Evolutionary conservation across 1,140 invertebrate genomes (phyloP).

Genomic region (Rhopalosiphum padi): DNA sequence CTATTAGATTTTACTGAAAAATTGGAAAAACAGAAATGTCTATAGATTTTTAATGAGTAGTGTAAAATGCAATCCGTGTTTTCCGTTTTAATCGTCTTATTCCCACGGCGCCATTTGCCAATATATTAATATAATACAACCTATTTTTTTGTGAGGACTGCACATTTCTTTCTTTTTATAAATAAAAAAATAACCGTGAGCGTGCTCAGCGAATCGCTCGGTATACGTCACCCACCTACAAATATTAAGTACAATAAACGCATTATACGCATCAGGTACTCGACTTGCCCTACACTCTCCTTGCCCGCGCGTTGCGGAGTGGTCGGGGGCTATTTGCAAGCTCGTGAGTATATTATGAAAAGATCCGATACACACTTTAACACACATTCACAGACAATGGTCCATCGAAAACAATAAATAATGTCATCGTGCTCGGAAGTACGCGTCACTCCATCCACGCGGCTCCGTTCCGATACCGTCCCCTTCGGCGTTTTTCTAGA

Average conservation of each 20-base stretch:
- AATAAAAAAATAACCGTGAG: neutral
- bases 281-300: neutral
- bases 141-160: no score
- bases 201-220: no score
- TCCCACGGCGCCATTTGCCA: neutral
- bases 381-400: neutral
- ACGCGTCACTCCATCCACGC: neutral
- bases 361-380: neutral
- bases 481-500: neutral
- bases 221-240: neutral
- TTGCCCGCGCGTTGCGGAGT: no score
- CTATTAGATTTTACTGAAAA: neutral
- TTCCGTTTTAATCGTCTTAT: no score
- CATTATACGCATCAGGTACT: neutral
- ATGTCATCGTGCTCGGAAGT: neutral
- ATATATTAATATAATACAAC: no score
- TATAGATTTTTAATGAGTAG: neutral
- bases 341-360: neutral
- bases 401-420: slow-evolving; percentile 18
- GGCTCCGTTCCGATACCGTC: neutral
- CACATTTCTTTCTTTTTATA: neutral
- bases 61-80: neutral
- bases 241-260: neutral
- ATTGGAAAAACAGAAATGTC: neutral
- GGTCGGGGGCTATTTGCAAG: neutral